Base-by-base conservation (phyloP, 2,888 invertebrate species). In the Taphrorychus bicolor region DNA sequence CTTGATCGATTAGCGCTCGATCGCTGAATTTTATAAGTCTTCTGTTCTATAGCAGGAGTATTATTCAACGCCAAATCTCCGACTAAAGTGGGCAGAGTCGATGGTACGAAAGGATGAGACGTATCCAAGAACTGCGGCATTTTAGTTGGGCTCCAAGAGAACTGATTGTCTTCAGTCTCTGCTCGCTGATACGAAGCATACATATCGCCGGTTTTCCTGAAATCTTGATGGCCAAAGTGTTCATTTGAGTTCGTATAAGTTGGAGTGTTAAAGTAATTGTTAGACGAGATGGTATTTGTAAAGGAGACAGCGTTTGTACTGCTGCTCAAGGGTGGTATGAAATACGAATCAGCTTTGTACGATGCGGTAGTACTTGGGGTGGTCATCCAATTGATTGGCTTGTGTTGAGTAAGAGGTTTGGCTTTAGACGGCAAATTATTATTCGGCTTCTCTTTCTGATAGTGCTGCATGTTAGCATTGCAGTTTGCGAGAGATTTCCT, bases 331-430 rank as follows among this genome's bases (percentile, higher is more conserved):
- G 83, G 81, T 4, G 84, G 84, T 16, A 84, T 73, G 70, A 84
- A 81, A 58, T 84, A 82, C n/a, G n/a, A n/a, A 57, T 85, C 84
- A 78, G 53, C 81, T 68, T 72, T 78, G 75, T 32, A 66, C 5
- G 65, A 73, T 11, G 59, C 75, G 81, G 49, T 83, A 48, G 62
- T 83, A 71, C 85, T 86, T 0, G 86, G 86, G 0, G 86, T 83
- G 73, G 87, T 87, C 87, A 88, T 88, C 87, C 87, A 87, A 73
- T 88, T 88, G 0, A 87, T 85, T 2, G 86, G 85, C 3, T 84
- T 82, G 70, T 84, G 82, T 14, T 81, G 75, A 23, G 56, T 17
- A 2, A 57, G 32, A 14, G 66, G 52, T 66, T 72, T 73, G 56
- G 9, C 16, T 24, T 53, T 58, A 11, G 17, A 23, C 54, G 14